Evolutionary conservation across 2,113 vertebrate genomes (phyloP), one percentile per base, ranked within the genome.

Genomic region (Theropithecus gelada): DNA sequence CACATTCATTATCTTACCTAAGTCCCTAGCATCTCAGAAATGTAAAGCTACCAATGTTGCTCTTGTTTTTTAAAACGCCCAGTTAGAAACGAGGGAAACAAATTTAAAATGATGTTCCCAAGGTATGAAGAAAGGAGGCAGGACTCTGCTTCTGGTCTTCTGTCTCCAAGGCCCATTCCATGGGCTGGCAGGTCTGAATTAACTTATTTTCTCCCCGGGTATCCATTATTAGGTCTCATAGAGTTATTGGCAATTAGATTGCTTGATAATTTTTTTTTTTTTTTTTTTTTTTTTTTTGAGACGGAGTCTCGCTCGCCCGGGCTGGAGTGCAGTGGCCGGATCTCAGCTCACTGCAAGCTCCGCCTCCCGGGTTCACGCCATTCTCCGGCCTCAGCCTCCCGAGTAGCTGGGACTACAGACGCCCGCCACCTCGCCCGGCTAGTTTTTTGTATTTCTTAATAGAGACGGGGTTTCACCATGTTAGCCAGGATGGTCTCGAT

Each of bases 281-380:
- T 95, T 95, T 38, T 40, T 70, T 25, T 83, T 95, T 95, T 38
- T 40, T 70, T 25, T 83, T 95, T 95, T 38, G n/a, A n/a, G n/a
- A n/a, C n/a, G n/a, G n/a, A n/a, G n/a, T n/a, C n/a, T n/a, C n/a
- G n/a, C n/a, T n/a, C n/a, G n/a, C n/a, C n/a, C n/a, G n/a, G n/a
- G n/a, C n/a, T n/a, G n/a, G n/a, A n/a, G n/a, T n/a, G n/a, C n/a
- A n/a, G n/a, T n/a, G n/a, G n/a, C n/a, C n/a, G n/a, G n/a, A n/a
- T n/a, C n/a, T n/a, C n/a, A n/a, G n/a, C n/a, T n/a, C n/a, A n/a
- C n/a, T n/a, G n/a, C n/a, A n/a, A n/a, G n/a, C n/a, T n/a, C n/a
- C n/a, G n/a, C n/a, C n/a, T n/a, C n/a, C n/a, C n/a, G n/a, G n/a
- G n/a, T n/a, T n/a, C n/a, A n/a, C n/a, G n/a, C n/a, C n/a, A n/a